Conservation (phyloP, 2,888 invertebrate genomes). For the Operophtera brumata region DNA sequence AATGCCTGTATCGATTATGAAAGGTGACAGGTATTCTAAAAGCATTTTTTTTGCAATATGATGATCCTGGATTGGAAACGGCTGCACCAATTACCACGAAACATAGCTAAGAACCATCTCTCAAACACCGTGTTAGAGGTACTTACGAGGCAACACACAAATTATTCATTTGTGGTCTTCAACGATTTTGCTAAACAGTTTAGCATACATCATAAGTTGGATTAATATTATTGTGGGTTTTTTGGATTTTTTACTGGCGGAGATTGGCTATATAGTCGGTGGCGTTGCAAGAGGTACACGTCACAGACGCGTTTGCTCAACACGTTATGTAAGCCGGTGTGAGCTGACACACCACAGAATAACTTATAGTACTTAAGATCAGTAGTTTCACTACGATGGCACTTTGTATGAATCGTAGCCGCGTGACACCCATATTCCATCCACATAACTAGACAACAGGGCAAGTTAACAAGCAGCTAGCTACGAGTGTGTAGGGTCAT, state of each 20-base stretch:
- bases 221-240: not conserved
- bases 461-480: too few relatives aligned
- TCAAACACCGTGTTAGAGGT: too few relatives aligned
- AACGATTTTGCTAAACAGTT: too few relatives aligned
- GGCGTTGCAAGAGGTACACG: slow-evolving; percentile 23
- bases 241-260: slow-evolving; percentile 7
- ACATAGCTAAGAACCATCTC: too few relatives aligned
- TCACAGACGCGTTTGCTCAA: slow-evolving; percentile 48
- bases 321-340: slow-evolving; percentile 48
- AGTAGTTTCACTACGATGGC: not conserved
- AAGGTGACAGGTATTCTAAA: too few relatives aligned
- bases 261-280: slow-evolving; percentile 15
- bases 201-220: not conserved
- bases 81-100: too few relatives aligned
- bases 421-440: not conserved
- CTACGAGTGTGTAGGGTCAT: too few relatives aligned
- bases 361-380: not conserved
- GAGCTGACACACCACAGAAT: slow-evolving; percentile 16
- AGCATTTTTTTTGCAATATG: too few relatives aligned
- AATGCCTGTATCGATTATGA: too few relatives aligned
- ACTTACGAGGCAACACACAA: too few relatives aligned
- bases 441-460: not conserved
- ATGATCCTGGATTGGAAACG: too few relatives aligned
- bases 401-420: not conserved
- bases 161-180: too few relatives aligned